Evolutionary conservation across 2,797 vertebrate genomes (phyloP), one percentile per base, ranked within the genome.

Genomic region (Channallabes apus): DNA sequence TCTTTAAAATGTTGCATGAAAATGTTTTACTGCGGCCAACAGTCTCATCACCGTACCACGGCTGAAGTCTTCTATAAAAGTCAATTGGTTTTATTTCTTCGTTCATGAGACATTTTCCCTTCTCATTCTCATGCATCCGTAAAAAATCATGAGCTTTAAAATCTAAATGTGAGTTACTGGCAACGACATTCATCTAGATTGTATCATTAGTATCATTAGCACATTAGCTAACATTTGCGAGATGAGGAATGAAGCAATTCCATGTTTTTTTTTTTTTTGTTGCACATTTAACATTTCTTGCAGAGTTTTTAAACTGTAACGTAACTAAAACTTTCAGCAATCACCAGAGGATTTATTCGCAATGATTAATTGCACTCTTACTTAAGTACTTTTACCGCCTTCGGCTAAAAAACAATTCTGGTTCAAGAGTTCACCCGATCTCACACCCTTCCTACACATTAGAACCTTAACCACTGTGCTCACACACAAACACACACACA

Each of bases 371-470:
- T 29, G n/a, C 56, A 24, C 76, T 56, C 73, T n/a, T 54, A 76
- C 4, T 29, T 54, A 3, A 75, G 72, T 54, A 58, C 17, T 76
- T 54, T 56, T 8, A 17, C 41, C 14, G 29, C n/a, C 41, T 56
- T 20, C 18, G 72, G 73, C 27, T 56, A 32, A 58, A 2, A 76
- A 11, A 46, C 41, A 61, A 20, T 61, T 6, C 27, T 56, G 73
- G 75, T 58, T 77, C 75, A 58, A 11, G 6, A 58, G 73, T 32
- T 76, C 27, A 72, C 46, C 22, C 18, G 72, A 29, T 29, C n/a
- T 51, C 72, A 38, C 76, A 78, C 18, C 58, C 9, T 77, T 78
- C 58, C 20, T 78, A 32, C 12, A 61, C 22, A 78, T 61, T 61
- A 35, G 76, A 78, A 38, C 12, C 76, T 56, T 58, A 56, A 58